Evolutionary conservation across 2,113 vertebrate species (phyloP).

Genomic region (Hypocryptadius cinnamomeus): DNA sequence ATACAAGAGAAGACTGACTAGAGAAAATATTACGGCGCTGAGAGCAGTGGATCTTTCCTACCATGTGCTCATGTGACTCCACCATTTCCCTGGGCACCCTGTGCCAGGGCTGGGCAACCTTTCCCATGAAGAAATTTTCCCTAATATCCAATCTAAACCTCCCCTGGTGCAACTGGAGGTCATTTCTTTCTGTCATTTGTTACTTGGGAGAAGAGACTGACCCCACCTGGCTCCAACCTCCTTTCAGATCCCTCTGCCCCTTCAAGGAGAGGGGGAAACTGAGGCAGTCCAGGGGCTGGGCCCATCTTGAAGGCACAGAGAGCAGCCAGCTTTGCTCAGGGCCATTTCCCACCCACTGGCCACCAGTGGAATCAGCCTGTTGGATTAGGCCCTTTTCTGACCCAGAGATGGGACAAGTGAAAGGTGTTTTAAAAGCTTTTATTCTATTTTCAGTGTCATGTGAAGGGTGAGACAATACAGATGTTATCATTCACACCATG

Average conservation of each 20-base stretch:
- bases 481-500: neutral
- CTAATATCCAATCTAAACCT: neutral
- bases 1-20: too few relatives aligned
- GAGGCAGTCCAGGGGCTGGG: neutral
- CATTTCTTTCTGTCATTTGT: neutral
- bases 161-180: neutral
- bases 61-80: neutral
- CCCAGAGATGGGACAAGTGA: neutral
- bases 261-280: neutral
- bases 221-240: neutral
- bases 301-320: rapidly evolving
- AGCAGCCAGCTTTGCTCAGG: neutral
- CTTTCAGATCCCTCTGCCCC: neutral
- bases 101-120: neutral
- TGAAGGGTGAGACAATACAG: neutral
- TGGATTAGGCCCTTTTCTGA: neutral
- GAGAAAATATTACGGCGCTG: too few relatives aligned
- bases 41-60: too few relatives aligned
- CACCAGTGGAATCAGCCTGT: neutral
- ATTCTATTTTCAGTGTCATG: neutral
- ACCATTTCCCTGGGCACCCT: neutral
- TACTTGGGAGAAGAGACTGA: neutral
- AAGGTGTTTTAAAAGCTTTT: neutral
- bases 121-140: neutral
- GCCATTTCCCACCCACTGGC: neutral